phyloP scores from a whole-genome alignment of 1,140 invertebrate species.

The Drosophila lacteicornis region DNA sequence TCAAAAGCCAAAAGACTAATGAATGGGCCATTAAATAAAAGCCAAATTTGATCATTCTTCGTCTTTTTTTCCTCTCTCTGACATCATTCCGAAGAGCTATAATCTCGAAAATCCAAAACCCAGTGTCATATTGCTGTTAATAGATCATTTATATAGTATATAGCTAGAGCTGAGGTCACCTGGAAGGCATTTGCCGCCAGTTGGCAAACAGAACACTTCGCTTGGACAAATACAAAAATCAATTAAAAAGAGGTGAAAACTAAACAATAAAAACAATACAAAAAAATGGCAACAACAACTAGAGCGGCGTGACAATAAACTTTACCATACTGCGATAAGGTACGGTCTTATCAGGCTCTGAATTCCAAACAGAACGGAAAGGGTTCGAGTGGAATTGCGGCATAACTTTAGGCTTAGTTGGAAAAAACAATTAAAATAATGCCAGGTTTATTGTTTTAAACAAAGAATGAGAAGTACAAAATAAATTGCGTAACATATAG shows the following conservation, averaged over 20 bases:
- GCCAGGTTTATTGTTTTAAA: background rate
- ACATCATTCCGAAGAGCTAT: slow-evolving; percentile 37
- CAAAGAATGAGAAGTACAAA: background rate
- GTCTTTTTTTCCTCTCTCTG: slow-evolving; percentile 7
- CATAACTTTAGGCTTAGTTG: slow-evolving; percentile 75
- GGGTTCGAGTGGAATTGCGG: slow-evolving; percentile 41
- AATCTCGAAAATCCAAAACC: slow-evolving; percentile 23
- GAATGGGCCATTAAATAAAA: slow-evolving; percentile 24
- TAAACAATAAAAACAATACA: slow-evolving; percentile 67
- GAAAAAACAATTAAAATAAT: slow-evolving; percentile 23
- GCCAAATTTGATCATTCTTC: slow-evolving; percentile 19
- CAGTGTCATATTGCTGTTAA: slow-evolving; percentile 27
- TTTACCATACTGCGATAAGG: slow-evolving; percentile 72
- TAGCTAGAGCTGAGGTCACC: slow-evolving; percentile 62
- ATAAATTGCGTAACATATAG: too few species aligned
- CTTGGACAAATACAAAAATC: slow-evolving; percentile 65
- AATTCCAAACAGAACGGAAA: slow-evolving; percentile 21
- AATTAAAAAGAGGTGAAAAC: slow-evolving; percentile 80
- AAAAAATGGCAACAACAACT: slow-evolving; percentile 37
- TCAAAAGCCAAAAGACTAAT: slow-evolving; percentile 24
- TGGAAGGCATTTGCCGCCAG: slow-evolving; percentile 57
- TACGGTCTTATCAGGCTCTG: slow-evolving; percentile 52
- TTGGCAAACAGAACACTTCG: slow-evolving; percentile 62
- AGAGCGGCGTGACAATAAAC: slow-evolving; percentile 65
- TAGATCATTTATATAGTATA: slow-evolving; percentile 32